Evolutionary conservation across 2,888 invertebrate genomes (phyloP).

Genomic region (Morinoia aosen): DNA sequence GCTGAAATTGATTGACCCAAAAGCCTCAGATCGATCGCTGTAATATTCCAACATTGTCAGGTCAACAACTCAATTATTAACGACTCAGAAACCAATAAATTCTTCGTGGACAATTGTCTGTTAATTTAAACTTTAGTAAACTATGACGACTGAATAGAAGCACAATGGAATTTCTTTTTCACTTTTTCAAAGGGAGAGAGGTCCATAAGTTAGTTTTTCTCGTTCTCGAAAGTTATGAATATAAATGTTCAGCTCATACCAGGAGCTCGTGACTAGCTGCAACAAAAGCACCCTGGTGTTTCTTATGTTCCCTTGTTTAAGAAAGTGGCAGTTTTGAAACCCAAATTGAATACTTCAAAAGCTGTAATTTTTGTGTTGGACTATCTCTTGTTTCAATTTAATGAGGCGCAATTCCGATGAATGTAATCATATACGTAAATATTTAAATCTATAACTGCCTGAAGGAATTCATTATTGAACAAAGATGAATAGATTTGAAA

Average conservation of each 20-base stretch:
- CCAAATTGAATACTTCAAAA: too few species aligned
- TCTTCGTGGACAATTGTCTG: not conserved
- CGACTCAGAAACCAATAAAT: not conserved
- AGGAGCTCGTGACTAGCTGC: not conserved
- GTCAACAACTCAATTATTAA: not conserved
- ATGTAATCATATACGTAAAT: too few species aligned
- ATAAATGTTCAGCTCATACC: not conserved
- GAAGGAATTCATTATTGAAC: too few species aligned
- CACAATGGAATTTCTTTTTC: too few species aligned
- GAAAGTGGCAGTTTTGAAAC: not conserved
- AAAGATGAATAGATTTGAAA: too few species aligned
- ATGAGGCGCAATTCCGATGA: too few species aligned
- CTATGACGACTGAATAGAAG: not conserved
- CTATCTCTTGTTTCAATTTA: too few species aligned
- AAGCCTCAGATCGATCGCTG: not conserved
- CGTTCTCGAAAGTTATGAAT: not conserved
- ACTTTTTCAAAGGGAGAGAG: not conserved
- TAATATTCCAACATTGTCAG: not conserved
- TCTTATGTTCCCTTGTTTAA: not conserved
- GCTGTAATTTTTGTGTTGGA: too few species aligned
- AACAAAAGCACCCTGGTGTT: not conserved
- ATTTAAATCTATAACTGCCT: too few species aligned
- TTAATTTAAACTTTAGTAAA: not conserved
- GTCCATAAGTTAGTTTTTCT: not conserved
- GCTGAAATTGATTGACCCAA: too few species aligned